phyloP scores from a whole-genome alignment of 2,113 vertebrate genomes.

The Nycticorax nycticorax region DNA sequence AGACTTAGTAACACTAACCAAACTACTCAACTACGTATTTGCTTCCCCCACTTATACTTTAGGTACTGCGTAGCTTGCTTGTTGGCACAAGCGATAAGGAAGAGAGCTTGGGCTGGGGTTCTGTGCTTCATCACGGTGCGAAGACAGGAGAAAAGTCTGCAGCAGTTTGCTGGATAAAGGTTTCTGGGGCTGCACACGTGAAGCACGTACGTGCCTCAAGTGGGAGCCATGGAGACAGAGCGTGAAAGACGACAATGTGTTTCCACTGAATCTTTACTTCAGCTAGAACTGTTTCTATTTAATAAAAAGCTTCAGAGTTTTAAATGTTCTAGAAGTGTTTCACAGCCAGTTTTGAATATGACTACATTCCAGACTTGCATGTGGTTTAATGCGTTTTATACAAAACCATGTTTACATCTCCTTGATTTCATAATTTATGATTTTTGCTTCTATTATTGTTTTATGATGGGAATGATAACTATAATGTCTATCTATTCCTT shows the following conservation, averaged over 20 bases:
- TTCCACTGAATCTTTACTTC: neutral
- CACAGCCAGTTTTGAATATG: neutral
- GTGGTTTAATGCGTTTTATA: constrained; percentile 35
- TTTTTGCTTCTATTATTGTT: constrained; percentile 44
- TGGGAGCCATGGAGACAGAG: neutral
- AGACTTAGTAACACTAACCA: neutral
- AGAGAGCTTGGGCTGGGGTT: neutral
- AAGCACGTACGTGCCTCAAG: neutral
- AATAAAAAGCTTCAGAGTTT: neutral
- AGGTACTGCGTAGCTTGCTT: rapidly evolving
- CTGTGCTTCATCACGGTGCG: neutral
- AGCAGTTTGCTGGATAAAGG: neutral
- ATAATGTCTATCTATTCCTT: constrained; percentile 13
- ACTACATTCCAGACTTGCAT: constrained; percentile 40
- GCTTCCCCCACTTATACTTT: neutral
- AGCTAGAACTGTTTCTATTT: neutral
- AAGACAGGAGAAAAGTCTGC: neutral
- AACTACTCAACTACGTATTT: neutral
- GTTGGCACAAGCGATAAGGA: neutral
- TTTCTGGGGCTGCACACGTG: neutral
- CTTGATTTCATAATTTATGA: neutral
- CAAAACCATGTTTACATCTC: constrained; percentile 3
- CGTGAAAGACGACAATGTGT: neutral
- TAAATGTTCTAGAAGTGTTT: neutral
- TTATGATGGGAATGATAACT: constrained; percentile 52